These are phyloP conservation scores for Heteromyza rotundicornis DNA, from an alignment of 2,888 invertebrate species.

Conservation along the genomic window DNA sequence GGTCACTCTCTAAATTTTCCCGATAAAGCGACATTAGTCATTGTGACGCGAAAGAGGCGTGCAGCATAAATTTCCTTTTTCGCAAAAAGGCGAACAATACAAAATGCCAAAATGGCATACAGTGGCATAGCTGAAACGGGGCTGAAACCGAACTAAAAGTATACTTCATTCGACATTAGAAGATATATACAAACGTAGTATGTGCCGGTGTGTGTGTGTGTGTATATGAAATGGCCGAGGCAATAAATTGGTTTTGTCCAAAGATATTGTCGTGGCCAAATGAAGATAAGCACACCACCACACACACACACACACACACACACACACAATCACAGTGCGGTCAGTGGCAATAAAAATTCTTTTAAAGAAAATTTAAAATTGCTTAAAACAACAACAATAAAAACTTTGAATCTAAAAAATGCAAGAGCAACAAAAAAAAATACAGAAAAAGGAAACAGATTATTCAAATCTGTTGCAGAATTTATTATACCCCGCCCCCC, in stretches of 20 bases:
- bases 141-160: too few species aligned
- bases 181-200: too few species aligned
- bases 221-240: too few species aligned
- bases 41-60: conserved; percentile 29
- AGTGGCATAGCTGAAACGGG: too few species aligned
- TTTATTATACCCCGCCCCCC: background rate
- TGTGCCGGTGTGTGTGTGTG: too few species aligned
- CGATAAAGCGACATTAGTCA: too few species aligned
- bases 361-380: background rate
- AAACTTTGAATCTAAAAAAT: too few species aligned
- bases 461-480: background rate
- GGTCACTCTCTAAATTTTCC: too few species aligned
- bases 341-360: background rate
- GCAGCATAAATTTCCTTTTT: conserved; percentile 5
- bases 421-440: too few species aligned
- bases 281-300: conserved; percentile 2
- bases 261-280: conserved; percentile 5
- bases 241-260: conserved; percentile 12
- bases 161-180: too few species aligned
- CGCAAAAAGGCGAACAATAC: background rate
- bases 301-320: conserved; percentile 5
- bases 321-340: background rate
- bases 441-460: background rate
- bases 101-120: too few species aligned
- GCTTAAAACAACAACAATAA: too few species aligned